Base-by-base conservation (phyloP, 2,113 vertebrate species). In the Trematomus loennbergii region DNA sequence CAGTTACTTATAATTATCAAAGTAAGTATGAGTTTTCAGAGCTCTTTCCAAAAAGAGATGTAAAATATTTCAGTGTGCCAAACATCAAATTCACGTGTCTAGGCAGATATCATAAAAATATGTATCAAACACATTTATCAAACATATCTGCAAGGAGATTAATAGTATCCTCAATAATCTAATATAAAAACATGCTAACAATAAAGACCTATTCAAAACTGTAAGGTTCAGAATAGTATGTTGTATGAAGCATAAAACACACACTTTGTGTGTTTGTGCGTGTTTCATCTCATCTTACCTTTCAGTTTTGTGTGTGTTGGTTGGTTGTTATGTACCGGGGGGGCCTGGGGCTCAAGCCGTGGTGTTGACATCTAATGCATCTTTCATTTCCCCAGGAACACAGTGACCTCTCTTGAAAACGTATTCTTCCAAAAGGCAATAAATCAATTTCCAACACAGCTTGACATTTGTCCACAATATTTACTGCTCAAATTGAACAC, bases 341-440 rank as follows among this genome's bases (percentile, higher is more conserved):
- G 46, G 55, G 75, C 92, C 87, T 63, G 72, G 71, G 91, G 93
- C 90, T 71, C 84, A 86, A 80, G 82, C 77, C 83, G 74, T 72
- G 64, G 73, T 57, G 77, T 64, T 92, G 92, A 91, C 91, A 87
- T 89, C 81, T 88, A 91, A 90, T 80, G 70, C 89, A 50, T 76
- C 79, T 87, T 93, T 93, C 52, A 92, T 93, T 92, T 90, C 91
- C 88, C 81, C 85, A 66, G 82, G 87, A 93, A 92, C 83, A 87
- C 50, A 0, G 18, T 86, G 82, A 90, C 89, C 87, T 93, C 90
- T 91, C 73, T 49, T 65, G 79, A 86, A 84, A 89, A 79, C 87
- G 82, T 58, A 58, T 86, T 86, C 70, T 79, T 71, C 79, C 78
- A 80, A 84, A 89, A 91, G 81, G 92, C 87, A 90, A 91, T 94